Base-by-base conservation (phyloP, 2,113 vertebrate genomes). In the Chlorocebus sabaeus region DNA sequence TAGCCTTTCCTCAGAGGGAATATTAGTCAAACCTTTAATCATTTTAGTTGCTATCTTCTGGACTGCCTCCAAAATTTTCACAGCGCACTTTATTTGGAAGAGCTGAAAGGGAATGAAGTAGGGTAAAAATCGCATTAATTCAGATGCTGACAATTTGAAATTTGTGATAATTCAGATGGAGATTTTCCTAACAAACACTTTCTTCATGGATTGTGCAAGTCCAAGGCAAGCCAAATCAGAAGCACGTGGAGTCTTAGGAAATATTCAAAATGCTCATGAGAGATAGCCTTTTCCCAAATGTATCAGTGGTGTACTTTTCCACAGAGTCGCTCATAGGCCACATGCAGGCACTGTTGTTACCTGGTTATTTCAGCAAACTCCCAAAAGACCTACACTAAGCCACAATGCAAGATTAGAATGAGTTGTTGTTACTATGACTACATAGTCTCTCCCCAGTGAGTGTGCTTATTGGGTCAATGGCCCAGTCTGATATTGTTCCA, bases 11-110 rank as follows among this genome's bases (percentile, higher is more conserved):
- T 96, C 96, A 80, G 92, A 96, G 97, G 97, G 90, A 92, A 93
- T 97, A 96, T 97, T 98, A 96, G 95, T 97, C 94, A 97, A 97
- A 98, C 30, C 92, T 97, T 97, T 96, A 90, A 98, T 98, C 97
- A 97, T 97, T 98, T 97, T 93, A 97, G 94, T 97, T 90, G 64
- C 82, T 97, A n/a, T 90, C 76, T 97, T 96, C 90, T 97, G 97
- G 95, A 96, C 81, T 13, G 18, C 35, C 94, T 97, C 96, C 98
- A 98, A 92, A 94, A 89, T 90, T 82, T 97, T 81, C 73, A 40
- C 35, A 89, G 92, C 14, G 43, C 67, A 86, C 94, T 97, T 95
- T 94, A 86, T 96, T 92, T 92, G 59, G 81, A 93, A 86, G 88
- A 96, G 43, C 55, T 93, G 78, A 91, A 95, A 95, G 79, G 52